These are phyloP conservation scores for Matsumyia berberina DNA, from an alignment of 2,888 invertebrate genomes.

Conservation along the genomic window DNA sequence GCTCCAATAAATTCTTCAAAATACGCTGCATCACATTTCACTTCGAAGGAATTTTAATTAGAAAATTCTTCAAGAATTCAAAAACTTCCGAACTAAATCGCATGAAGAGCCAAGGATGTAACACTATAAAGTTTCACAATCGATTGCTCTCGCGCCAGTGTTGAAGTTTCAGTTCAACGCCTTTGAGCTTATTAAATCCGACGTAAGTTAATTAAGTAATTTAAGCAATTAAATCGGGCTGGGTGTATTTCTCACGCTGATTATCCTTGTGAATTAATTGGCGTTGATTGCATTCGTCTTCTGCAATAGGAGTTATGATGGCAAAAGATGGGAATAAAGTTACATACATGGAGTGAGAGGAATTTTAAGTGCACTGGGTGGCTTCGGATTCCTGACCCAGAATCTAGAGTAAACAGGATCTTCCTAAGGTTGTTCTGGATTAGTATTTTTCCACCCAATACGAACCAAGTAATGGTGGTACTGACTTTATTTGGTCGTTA, in stretches of 20 bases:
- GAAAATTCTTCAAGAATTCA: constrained; percentile 34
- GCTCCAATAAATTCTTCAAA: constrained; percentile 29
- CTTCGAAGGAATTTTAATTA: constrained; percentile 52
- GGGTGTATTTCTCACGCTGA: background rate
- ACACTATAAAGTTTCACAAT: constrained; percentile 30
- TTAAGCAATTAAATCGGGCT: background rate
- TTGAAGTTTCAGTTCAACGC: constrained; percentile 8
- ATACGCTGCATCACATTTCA: constrained; percentile 24
- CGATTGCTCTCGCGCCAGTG: background rate
- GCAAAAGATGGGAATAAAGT: no score
- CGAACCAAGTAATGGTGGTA: no score
- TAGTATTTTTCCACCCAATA: no score
- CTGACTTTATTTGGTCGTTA: no score
- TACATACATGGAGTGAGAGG: no score
- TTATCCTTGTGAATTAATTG: background rate
- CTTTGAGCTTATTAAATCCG: constrained; percentile 37
- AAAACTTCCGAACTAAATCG: constrained; percentile 31
- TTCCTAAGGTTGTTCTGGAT: no score
- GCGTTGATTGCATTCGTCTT: no score
- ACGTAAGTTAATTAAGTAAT: constrained; percentile 41
- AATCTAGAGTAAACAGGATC: no score
- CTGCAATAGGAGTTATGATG: no score
- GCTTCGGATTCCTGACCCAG: no score
- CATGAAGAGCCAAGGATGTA: constrained; percentile 19
- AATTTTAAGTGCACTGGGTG: no score